phyloP scores from a whole-genome alignment of 2,888 invertebrate genomes.

The Calliphora vomitoria region DNA sequence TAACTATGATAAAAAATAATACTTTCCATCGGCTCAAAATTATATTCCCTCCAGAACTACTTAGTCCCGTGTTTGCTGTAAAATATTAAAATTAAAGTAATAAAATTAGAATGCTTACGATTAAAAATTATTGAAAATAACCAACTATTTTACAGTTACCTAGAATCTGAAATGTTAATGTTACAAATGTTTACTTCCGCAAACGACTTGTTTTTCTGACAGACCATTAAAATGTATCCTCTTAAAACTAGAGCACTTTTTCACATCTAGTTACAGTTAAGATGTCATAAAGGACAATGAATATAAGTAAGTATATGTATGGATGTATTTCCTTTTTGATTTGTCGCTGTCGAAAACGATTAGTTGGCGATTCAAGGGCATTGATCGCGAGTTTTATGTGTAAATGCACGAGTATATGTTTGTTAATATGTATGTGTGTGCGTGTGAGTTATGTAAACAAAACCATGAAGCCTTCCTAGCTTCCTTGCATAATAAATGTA shows the following conservation, averaged over 20 bases:
- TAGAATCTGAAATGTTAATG: too few relatives aligned
- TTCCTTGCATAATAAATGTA: conserved; percentile 52
- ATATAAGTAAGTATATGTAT: not conserved
- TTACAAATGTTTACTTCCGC: not conserved
- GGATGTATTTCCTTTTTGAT: conserved; percentile 1
- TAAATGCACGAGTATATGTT: not conserved
- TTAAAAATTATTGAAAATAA: too few relatives aligned
- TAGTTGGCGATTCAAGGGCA: conserved; percentile 42
- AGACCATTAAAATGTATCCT: not conserved
- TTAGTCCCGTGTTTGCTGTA: too few relatives aligned
- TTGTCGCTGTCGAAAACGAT: conserved; percentile 17
- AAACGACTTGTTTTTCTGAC: not conserved
- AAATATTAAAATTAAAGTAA: too few relatives aligned
- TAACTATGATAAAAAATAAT: too few relatives aligned
- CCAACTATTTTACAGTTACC: too few relatives aligned
- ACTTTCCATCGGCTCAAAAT: too few relatives aligned
- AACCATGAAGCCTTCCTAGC: conserved; percentile 4
- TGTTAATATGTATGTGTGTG: not conserved
- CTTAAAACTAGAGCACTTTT: conserved; percentile 20
- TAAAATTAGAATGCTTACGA: too few relatives aligned
- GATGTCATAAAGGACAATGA: conserved; percentile 8
- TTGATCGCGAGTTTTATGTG: conserved; percentile 2
- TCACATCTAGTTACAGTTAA: not conserved
- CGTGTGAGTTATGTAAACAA: conserved; percentile 23
- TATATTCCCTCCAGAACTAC: too few relatives aligned